phyloP scores from a whole-genome alignment of 1,140 invertebrate species.

The Temnothorax longispinosus region DNA sequence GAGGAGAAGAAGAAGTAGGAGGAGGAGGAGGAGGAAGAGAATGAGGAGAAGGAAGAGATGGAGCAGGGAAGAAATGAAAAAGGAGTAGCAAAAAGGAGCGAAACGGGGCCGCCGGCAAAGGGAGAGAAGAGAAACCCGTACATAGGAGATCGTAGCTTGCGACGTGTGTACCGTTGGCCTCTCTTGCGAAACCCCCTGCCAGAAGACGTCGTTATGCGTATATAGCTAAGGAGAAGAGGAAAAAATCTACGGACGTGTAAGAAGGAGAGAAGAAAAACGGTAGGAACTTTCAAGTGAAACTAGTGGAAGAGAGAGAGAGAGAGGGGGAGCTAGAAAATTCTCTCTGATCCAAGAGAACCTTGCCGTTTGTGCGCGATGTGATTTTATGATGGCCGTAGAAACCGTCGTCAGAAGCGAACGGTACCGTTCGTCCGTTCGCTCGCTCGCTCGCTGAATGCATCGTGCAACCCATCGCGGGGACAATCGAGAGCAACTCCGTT shows the following conservation, averaged over 20 bases:
- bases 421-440: slow-evolving; percentile 38
- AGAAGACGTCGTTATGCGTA: slow-evolving; percentile 59
- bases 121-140: slow-evolving; percentile 52
- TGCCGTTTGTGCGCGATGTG: slow-evolving; percentile 25
- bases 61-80: slow-evolving; percentile 46
- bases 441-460: neutral
- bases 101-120: slow-evolving; percentile 66
- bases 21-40: neutral
- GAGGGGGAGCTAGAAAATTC: slow-evolving; percentile 51
- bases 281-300: neutral
- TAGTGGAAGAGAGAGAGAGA: slow-evolving; percentile 7
- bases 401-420: slow-evolving; percentile 51
- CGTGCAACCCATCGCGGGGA: slow-evolving; percentile 28
- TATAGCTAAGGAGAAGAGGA: neutral
- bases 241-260: neutral
- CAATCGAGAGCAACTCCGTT: slow-evolving; percentile 57
- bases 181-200: slow-evolving; percentile 55
- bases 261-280: neutral
- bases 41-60: slow-evolving; percentile 28
- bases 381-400: slow-evolving; percentile 63
- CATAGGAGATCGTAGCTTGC: slow-evolving; percentile 51
- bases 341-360: slow-evolving; percentile 14
- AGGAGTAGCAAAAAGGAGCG: slow-evolving; percentile 63
- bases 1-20: neutral
- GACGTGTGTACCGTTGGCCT: slow-evolving; percentile 60